Percentiles rank a stretch among this genome's conserved stretches.
phyloP scores from a whole-genome alignment of 2,113 vertebrate genomes.

The Irena cyanogastra region DNA sequence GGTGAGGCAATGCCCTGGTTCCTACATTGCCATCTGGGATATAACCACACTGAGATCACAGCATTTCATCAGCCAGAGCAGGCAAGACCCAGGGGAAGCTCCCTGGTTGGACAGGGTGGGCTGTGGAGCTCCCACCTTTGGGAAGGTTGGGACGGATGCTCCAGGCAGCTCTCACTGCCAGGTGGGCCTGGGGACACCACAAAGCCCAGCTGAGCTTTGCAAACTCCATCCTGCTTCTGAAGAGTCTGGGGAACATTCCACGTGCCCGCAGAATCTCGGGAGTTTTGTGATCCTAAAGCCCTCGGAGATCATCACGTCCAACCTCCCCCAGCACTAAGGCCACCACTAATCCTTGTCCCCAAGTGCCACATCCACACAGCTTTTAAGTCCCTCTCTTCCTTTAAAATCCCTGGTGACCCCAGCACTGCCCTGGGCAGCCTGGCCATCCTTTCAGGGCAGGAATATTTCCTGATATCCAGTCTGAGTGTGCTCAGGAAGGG shows the following conservation, averaged over 20 bases:
- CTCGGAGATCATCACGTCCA: not conserved
- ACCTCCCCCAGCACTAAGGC: no score
- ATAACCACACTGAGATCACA: not conserved
- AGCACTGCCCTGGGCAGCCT: not conserved
- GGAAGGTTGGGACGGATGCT: not conserved
- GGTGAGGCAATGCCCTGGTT: not conserved
- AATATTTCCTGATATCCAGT: not conserved
- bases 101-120: not conserved
- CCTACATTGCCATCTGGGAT: not conserved
- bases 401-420: not conserved
- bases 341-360: not conserved
- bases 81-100: not conserved
- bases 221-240: not conserved
- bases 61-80: not conserved
- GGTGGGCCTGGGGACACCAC: not conserved
- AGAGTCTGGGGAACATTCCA: fast-evolving
- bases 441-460: not conserved
- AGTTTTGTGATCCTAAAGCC: not conserved
- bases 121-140: not conserved
- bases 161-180: not conserved
- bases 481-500: not conserved
- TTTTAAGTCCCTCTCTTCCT: not conserved
- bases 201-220: not conserved
- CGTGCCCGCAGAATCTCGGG: fast-evolving
- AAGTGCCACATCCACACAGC: not conserved